Conservation (phyloP, 2,797 vertebrate species). For the Intellagama lesueurii region DNA sequence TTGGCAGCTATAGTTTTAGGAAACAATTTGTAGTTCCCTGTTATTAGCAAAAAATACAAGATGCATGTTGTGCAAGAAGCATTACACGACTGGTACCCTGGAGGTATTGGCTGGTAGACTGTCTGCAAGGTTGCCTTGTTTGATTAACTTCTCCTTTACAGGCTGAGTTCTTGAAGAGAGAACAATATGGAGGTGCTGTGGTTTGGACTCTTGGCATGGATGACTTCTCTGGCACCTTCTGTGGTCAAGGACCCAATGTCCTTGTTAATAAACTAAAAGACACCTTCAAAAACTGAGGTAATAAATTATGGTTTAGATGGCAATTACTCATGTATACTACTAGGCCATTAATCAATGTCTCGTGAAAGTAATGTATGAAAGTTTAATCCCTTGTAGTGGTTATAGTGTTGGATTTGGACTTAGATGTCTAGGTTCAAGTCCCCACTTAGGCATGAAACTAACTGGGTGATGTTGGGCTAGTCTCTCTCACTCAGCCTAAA, state of each 20-base stretch:
- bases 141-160: not conserved
- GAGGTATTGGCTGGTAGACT: not conserved
- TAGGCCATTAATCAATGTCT: not conserved
- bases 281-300: constrained; percentile 10
- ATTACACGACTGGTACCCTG: not conserved
- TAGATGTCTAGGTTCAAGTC: not conserved
- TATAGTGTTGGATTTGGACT: not conserved
- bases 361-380: not conserved
- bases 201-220: constrained; percentile 70
- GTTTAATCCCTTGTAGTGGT: not conserved
- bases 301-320: not conserved
- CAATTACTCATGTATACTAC: not conserved
- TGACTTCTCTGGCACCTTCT: constrained; percentile 67
- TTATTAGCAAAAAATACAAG: not conserved
- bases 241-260: constrained; percentile 38
- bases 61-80: not conserved
- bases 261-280: constrained; percentile 49
- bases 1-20: not conserved
- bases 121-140: not conserved
- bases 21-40: not conserved
- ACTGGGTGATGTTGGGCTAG: not conserved
- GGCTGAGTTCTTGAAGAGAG: constrained; percentile 59
- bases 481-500: not conserved
- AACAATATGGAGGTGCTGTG: constrained; percentile 59
- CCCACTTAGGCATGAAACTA: not conserved